phyloP scores from a whole-genome alignment of 2,888 invertebrate species.

The Alentia gelatinosa region DNA sequence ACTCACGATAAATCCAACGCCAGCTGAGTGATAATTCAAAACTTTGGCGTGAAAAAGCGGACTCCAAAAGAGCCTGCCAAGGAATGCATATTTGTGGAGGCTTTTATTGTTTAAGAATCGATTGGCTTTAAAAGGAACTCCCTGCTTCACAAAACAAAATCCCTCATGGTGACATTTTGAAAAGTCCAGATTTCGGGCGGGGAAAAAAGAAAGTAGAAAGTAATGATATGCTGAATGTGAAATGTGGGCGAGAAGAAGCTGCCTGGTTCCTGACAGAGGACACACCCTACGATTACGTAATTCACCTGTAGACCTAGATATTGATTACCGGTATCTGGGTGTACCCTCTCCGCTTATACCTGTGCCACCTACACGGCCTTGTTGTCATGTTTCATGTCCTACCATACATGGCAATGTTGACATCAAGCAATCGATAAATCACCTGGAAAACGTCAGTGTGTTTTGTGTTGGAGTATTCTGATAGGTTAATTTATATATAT shows the following conservation, averaged over 20 bases:
- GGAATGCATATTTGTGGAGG: constrained; percentile 3
- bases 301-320: neutral
- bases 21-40: neutral
- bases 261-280: neutral
- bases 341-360: neutral
- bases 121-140: neutral
- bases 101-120: neutral
- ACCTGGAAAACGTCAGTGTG: neutral
- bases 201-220: neutral
- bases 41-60: neutral
- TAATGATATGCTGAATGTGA: too few relatives aligned
- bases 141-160: neutral
- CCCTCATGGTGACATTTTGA: neutral
- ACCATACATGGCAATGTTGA: neutral
- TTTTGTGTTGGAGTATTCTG: too few relatives aligned
- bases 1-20: neutral
- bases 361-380: neutral
- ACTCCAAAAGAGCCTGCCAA: neutral
- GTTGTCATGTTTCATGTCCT: neutral
- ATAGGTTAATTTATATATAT: too few relatives aligned
- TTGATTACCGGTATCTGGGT: neutral
- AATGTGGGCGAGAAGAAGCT: neutral
- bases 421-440: neutral
- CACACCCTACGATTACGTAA: neutral
- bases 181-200: neutral